These are phyloP conservation scores for Halcyon badia DNA, from an alignment of 2,797 vertebrate genomes.

Conservation along the genomic window DNA sequence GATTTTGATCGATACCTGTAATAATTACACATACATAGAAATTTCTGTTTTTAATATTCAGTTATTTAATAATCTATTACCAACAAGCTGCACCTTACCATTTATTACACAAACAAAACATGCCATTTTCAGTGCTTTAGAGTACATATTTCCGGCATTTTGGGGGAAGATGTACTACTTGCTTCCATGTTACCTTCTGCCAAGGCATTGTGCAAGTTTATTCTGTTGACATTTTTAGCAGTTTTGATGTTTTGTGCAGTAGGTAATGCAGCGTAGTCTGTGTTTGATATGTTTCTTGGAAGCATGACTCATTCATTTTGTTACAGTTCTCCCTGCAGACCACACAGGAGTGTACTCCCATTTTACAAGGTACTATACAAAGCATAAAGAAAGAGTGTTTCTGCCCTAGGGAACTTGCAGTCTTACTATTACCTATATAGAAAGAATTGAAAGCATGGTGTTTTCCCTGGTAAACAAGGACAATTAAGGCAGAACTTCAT, in stretches of 20 bases:
- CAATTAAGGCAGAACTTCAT: not conserved
- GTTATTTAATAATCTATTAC: not conserved
- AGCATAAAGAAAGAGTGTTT: not conserved
- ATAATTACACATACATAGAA: not conserved
- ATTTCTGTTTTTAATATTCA: not conserved
- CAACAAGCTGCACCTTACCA: not conserved
- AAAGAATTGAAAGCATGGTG: not conserved
- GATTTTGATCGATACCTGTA: not conserved
- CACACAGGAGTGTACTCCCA: not conserved
- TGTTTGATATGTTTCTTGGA: constrained; percentile 22
- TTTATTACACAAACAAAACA: not conserved
- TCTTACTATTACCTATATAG: not conserved
- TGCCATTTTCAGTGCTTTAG: not conserved
- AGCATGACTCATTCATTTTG: constrained; percentile 25
- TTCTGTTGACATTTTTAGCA: not conserved
- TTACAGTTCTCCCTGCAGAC: not conserved
- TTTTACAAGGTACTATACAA: constrained; percentile 1
- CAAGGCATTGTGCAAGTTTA: not conserved
- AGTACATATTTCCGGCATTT: not conserved
- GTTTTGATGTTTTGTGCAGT: not conserved
- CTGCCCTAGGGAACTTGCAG: not conserved
- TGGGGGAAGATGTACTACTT: not conserved
- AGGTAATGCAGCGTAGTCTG: not conserved
- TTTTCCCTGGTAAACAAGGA: not conserved
- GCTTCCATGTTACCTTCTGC: not conserved